phyloP scores from a whole-genome alignment of 1,140 invertebrate genomes.

The Hestina assimilis region DNA sequence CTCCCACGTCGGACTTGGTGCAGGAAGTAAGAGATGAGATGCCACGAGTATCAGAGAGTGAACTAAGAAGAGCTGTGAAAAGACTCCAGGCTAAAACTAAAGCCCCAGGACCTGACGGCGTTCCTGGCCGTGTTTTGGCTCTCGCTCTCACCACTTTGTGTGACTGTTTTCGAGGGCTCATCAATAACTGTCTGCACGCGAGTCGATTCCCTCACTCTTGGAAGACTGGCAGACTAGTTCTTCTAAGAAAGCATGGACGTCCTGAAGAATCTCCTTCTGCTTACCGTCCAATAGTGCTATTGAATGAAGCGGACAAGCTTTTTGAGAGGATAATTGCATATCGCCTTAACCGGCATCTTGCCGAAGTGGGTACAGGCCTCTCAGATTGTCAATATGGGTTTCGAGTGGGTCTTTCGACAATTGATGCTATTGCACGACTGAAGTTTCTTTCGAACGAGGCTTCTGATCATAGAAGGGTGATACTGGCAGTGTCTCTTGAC shows the following conservation, averaged over 20 bases:
- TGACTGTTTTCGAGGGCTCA: neutral
- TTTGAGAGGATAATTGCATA: conserved; percentile 30
- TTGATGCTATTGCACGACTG: conserved; percentile 1
- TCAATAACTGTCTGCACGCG: conserved; percentile 9
- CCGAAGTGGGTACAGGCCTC: conserved; percentile 18
- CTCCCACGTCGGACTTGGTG: neutral
- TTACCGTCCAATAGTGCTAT: conserved; percentile 32
- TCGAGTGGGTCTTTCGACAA: conserved; percentile 28
- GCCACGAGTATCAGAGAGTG: conserved; percentile 7
- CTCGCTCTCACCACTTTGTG: conserved; percentile 5
- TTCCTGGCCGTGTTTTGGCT: conserved; percentile 6
- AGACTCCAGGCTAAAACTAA: conserved; percentile 14
- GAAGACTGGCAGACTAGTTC: conserved; percentile 23
- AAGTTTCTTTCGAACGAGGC: neutral
- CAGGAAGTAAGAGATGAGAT: neutral
- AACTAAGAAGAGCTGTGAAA: conserved; percentile 7
- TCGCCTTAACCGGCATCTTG: conserved; percentile 27
- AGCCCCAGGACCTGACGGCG: conserved; percentile 27
- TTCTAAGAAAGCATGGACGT: conserved; percentile 19
- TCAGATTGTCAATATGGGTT: conserved; percentile 39
- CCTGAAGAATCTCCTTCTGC: conserved; percentile 18
- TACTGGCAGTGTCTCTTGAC: conserved; percentile 20
- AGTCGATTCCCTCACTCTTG: conserved; percentile 12
- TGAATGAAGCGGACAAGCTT: conserved; percentile 17
- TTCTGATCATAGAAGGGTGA: neutral